Evolutionary conservation across 1,140 invertebrate species (phyloP), one percentile per base, ranked within the genome.

Genomic region (Neodiprion fabricii): DNA sequence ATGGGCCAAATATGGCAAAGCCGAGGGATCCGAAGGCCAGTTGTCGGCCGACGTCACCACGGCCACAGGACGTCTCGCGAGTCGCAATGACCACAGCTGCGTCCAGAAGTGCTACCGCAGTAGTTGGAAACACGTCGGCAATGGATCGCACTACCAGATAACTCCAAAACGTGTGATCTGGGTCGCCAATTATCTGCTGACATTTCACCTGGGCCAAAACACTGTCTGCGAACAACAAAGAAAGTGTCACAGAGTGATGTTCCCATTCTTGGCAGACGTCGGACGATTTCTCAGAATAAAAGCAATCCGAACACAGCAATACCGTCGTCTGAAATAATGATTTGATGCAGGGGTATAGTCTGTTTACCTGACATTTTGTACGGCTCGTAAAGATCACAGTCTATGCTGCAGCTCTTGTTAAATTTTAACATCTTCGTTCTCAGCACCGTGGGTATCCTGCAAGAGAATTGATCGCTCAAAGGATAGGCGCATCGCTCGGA

Each of bases 1-100:
- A 83, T 0, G 94, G 91, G 2, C 94, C 93, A 79, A 94, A 91
- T 14, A 93, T 83, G 1, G 93, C 92, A 74, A 94, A 91, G 21
- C 94, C 94, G 7, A 96, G 83, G 9, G 93, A 92, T 3, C 94
- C 95, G 80, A 92, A 94, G 0, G 93, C 93, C 68, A 95, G 88
- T 84, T 96, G 94, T n/a, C 93, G 90, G 9, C 95, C 95, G 14
- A 95, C 94, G 80, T 95, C 94, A 0, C 94, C 94, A 9, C 94
- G 90, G 9, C 94, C 93, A 40, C 93, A 90, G 0, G 93, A 94
- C 1, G 94, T 95, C 82, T 96, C 94, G 17, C 93, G 89, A 0
- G 94, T 94, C 2, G 95, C 94, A 67, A 95, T 94, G 2, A 96
- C 92, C n/a, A 94, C 91, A 1, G 94, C 94, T 0, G 94, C 92